phyloP scores from a whole-genome alignment of 2,113 vertebrate species.

The Odontesthes bonariensis region DNA sequence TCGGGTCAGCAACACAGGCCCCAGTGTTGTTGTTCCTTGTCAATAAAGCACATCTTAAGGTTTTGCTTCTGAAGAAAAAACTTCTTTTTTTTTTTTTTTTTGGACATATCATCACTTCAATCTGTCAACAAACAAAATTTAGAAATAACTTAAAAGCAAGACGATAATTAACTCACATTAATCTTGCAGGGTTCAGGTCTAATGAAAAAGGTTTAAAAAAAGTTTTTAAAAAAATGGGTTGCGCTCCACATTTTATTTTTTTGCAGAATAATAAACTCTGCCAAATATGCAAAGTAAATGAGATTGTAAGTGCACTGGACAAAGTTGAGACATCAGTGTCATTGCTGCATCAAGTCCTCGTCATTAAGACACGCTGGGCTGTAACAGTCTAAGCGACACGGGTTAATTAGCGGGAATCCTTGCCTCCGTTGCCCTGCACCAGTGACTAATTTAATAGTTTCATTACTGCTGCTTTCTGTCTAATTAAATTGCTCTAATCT shows the following conservation, averaged over 20 bases:
- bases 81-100: no score
- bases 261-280: constrained; percentile 56
- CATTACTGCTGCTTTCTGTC: constrained; percentile 73
- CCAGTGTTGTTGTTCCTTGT: no score
- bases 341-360: constrained; percentile 40
- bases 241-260: constrained; percentile 9
- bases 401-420: constrained; percentile 80
- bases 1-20: no score
- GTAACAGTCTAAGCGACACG: constrained; percentile 64
- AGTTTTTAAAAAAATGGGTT: not conserved
- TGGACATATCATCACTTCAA: no score
- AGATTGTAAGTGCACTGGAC: constrained; percentile 70
- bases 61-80: constrained; percentile 6
- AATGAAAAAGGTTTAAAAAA: no score
- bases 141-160: constrained; percentile 6
- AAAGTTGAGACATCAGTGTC: constrained; percentile 67
- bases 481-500: constrained; percentile 83
- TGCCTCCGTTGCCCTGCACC: constrained; percentile 63
- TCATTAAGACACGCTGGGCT: constrained; percentile 57
- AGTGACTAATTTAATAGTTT: constrained; percentile 80
- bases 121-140: not conserved
- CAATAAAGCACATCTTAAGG: constrained; percentile 2
- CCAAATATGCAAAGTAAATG: constrained; percentile 51
- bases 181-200: not conserved
- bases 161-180: no score